Evolutionary conservation across 1,140 invertebrate genomes (phyloP).

Genomic region (Monomorium pharaonis): DNA sequence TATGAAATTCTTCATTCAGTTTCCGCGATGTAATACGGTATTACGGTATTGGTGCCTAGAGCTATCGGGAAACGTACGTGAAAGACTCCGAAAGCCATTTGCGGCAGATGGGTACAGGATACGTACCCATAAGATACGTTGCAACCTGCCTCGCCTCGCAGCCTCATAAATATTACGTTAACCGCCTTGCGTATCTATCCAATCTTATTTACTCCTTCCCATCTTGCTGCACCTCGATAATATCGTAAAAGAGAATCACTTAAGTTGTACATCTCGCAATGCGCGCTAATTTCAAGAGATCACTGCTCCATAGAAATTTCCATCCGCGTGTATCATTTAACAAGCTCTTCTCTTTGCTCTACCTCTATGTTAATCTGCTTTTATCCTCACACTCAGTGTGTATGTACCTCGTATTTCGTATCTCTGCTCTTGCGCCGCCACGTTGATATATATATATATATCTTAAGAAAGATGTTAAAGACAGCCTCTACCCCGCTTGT

Average conservation of each 20-base stretch:
- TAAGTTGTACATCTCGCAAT: constrained; percentile 11
- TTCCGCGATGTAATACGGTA: background rate
- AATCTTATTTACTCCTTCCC: constrained; percentile 25
- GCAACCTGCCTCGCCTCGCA: background rate
- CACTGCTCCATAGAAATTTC: background rate
- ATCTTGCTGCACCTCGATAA: background rate
- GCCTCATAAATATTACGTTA: constrained; percentile 12
- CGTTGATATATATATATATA: background rate
- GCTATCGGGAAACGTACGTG: constrained; percentile 16
- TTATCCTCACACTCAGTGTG: constrained; percentile 14
- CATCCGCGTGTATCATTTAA: background rate
- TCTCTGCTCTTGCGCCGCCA: background rate
- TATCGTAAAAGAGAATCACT: background rate
- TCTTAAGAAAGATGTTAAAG: background rate
- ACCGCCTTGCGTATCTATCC: background rate
- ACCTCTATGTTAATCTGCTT: background rate
- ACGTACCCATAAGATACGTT: constrained; percentile 50
- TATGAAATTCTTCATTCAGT: constrained; percentile 32
- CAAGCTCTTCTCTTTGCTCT: background rate
- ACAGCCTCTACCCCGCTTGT: background rate
- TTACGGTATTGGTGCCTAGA: constrained; percentile 10
- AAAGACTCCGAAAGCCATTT: constrained; percentile 14
- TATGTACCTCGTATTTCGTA: constrained; percentile 11
- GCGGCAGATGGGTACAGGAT: constrained; percentile 32
- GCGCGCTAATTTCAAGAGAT: background rate